These are phyloP conservation scores for Pachyramphus minor DNA, from an alignment of 2,113 vertebrate species.

Conservation along the genomic window DNA sequence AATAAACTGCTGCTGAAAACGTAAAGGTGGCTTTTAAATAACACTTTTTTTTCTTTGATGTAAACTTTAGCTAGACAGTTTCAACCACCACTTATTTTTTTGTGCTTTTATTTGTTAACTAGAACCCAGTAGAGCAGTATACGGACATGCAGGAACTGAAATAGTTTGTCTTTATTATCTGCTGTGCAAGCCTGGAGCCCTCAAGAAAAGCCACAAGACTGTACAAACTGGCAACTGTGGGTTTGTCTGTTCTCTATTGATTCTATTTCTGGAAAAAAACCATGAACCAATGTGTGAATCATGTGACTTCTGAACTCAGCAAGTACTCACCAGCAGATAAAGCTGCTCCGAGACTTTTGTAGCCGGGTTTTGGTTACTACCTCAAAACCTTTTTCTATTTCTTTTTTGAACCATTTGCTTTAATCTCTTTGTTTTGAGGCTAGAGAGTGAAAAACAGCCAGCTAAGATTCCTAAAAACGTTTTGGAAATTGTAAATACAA, in stretches of 20 bases:
- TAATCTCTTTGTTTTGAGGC: neutral
- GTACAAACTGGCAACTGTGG: constrained; percentile 79
- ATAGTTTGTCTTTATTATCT: constrained; percentile 83
- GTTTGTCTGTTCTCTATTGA: constrained; percentile 83
- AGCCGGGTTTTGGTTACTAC: constrained; percentile 16
- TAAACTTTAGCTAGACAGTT: constrained; percentile 65
- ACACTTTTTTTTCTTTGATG: neutral
- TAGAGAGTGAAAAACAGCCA: neutral
- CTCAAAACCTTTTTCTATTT: neutral
- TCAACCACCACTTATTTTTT: constrained; percentile 61
- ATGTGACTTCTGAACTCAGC: constrained; percentile 69
- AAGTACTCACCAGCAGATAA: constrained; percentile 31
- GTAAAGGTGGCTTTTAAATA: constrained; percentile 36
- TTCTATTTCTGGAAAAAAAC: constrained; percentile 77
- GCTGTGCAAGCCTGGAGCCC: constrained; percentile 73
- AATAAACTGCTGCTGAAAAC: constrained; percentile 27
- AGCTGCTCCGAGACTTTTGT: constrained; percentile 27
- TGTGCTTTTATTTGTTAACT: constrained; percentile 72
- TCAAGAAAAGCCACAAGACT: constrained; percentile 79
- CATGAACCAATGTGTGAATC: constrained; percentile 63
- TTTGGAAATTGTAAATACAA: neutral
- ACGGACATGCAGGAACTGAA: constrained; percentile 83
- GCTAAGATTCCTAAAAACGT: neutral
- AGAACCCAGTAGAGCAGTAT: constrained; percentile 62
- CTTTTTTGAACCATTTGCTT: constrained; percentile 10